These are phyloP conservation scores for Microtus obscurus DNA, from an alignment of 2,797 vertebrate genomes.

Conservation along the genomic window DNA sequence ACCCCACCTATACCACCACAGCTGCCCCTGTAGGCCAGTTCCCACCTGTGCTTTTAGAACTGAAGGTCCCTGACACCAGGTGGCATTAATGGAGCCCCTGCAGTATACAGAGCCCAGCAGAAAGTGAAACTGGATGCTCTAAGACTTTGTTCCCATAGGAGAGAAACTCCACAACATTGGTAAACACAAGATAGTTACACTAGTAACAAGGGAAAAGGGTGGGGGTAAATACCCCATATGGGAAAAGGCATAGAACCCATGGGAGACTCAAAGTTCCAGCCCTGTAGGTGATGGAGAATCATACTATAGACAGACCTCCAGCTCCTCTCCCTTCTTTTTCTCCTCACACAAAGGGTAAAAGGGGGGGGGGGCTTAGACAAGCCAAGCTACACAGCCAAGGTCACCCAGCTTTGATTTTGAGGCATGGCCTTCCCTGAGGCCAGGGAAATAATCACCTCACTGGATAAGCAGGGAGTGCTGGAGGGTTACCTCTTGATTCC, in stretches of 20 bases:
- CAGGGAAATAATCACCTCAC: background rate
- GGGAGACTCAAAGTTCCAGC: background rate
- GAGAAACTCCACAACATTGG: background rate
- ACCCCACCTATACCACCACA: too few species aligned
- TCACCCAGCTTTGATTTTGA: background rate
- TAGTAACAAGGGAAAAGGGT: background rate
- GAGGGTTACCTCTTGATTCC: background rate
- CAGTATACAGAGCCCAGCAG: background rate
- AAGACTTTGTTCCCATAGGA: too few species aligned
- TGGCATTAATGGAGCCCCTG: too few species aligned
- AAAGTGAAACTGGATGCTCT: background rate
- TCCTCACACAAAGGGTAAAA: background rate
- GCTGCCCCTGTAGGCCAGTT: background rate
- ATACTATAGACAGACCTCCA: background rate
- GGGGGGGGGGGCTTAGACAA: background rate
- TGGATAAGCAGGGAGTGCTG: rapidly evolving
- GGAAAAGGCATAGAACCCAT: background rate
- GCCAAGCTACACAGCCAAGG: background rate
- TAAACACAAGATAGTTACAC: background rate
- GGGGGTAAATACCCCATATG: background rate
- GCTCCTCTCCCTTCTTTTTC: background rate
- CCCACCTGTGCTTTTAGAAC: background rate
- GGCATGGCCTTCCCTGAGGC: background rate
- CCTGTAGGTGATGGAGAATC: background rate
- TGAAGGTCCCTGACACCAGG: background rate